Conservation (phyloP, 2,113 vertebrate genomes). For the Nibea coibor region DNA sequence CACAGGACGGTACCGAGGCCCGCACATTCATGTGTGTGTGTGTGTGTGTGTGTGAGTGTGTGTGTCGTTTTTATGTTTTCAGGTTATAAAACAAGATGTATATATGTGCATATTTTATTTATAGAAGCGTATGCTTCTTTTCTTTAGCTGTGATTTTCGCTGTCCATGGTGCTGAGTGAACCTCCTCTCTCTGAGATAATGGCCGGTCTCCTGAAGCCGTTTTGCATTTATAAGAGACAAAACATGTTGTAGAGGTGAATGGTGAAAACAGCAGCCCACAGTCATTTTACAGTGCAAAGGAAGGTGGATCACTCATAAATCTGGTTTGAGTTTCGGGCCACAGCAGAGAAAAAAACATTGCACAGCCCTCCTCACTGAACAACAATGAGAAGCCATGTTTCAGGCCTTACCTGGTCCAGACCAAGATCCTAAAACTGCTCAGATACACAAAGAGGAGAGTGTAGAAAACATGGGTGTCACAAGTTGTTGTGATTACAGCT, state of each 20-base stretch:
- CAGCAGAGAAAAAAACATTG: not conserved
- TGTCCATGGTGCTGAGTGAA: constrained; percentile 74
- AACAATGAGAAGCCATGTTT: constrained; percentile 29
- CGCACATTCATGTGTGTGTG: not conserved
- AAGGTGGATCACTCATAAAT: constrained; percentile 43
- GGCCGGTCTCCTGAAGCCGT: not conserved
- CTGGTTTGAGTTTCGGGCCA: constrained; percentile 8
- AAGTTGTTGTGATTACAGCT: not conserved
- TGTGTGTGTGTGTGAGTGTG: not conserved
- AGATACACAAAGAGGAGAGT: not conserved
- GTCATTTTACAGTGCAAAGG: not conserved
- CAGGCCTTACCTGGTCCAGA: constrained; percentile 37
- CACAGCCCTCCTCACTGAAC: not conserved
- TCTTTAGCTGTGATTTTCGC: constrained; percentile 16
- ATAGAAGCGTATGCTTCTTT: too few species aligned
- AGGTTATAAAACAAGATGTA: not conserved
- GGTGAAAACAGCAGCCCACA: not conserved
- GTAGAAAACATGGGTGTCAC: not conserved
- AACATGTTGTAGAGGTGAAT: not conserved
- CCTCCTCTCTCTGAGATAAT: constrained; percentile 5
- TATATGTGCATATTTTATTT: too few species aligned
- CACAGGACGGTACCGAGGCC: constrained; percentile 24
- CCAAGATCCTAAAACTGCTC: constrained; percentile 6
- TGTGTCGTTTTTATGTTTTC: not conserved
- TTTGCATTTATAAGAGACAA: constrained; percentile 7